Evolutionary conservation across 2,113 vertebrate genomes (phyloP).

Genomic region (Brachypodius melanocephalos): DNA sequence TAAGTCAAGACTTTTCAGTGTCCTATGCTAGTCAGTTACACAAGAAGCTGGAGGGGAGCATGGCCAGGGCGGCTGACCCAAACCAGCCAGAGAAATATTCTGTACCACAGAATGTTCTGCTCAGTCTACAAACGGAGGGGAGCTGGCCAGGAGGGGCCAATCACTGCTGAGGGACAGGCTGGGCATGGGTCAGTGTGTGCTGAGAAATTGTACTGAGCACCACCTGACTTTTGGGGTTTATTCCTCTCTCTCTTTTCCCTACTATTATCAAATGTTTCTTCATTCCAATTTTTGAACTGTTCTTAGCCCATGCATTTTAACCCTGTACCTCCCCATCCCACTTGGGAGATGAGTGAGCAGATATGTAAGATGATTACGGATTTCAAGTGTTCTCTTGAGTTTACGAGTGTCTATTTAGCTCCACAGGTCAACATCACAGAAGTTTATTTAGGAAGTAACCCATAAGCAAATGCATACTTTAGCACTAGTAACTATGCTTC

Average conservation of each 20-base stretch:
- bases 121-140: fast-evolving
- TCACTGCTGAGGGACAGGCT: background rate
- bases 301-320: background rate
- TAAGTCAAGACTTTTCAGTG: background rate
- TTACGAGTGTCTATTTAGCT: background rate
- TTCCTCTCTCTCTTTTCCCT: background rate
- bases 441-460: background rate
- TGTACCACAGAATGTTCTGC: background rate
- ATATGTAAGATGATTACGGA: background rate
- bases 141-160: background rate
- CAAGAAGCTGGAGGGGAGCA: background rate
- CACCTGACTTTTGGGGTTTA: background rate
- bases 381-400: background rate
- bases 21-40: background rate
- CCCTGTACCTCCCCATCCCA: background rate
- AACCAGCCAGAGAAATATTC: background rate
- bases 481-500: background rate
- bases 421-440: background rate
- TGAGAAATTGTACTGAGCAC: background rate
- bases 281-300: background rate
- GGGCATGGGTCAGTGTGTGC: background rate
- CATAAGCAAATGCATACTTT: background rate
- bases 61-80: background rate
- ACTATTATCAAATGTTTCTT: background rate
- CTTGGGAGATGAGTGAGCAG: background rate